Conservation (phyloP, 2,113 vertebrate genomes). For the Eidolon helvum region DNA sequence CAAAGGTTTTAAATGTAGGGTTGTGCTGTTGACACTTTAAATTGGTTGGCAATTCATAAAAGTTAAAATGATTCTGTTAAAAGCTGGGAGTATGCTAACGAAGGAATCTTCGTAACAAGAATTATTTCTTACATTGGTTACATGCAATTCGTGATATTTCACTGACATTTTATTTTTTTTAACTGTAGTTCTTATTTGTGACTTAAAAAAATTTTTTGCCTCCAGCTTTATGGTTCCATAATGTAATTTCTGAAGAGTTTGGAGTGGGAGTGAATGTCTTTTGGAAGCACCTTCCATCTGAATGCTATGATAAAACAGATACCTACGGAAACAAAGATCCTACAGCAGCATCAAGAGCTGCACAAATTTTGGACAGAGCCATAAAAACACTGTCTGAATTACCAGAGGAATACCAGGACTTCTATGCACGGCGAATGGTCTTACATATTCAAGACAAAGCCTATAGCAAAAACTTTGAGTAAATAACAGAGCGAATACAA, state of each 20-base stretch:
- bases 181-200: slow-evolving; percentile 75
- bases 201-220: slow-evolving; percentile 48
- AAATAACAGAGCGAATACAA: slow-evolving; percentile 51
- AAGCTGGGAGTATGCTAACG: slow-evolving; percentile 54
- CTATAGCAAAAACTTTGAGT: slow-evolving; percentile 81
- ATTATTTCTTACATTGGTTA: slow-evolving; percentile 63
- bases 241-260: slow-evolving; percentile 93
- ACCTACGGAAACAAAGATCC: slow-evolving; percentile 97
- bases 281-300: slow-evolving; percentile 93
- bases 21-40: slow-evolving; percentile 66
- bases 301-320: slow-evolving; percentile 94
- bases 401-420: slow-evolving; percentile 93
- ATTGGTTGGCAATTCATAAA: slow-evolving; percentile 59
- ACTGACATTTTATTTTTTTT: slow-evolving; percentile 67
- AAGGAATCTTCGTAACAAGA: slow-evolving; percentile 44
- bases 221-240: slow-evolving; percentile 97
- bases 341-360: slow-evolving; percentile 87
- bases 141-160: slow-evolving; percentile 65
- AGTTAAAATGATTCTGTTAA: slow-evolving; percentile 59
- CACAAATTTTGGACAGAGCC: slow-evolving; percentile 92
- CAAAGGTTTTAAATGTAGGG: slow-evolving; percentile 46
- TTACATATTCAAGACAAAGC: slow-evolving; percentile 90
- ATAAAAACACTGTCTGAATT: slow-evolving; percentile 90
- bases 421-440: slow-evolving; percentile 96
- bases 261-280: slow-evolving; percentile 96